Evolutionary conservation across 2,113 vertebrate genomes (phyloP), one percentile per base, ranked within the genome.

Genomic region (Tretioscincus oriximinensis): DNA sequence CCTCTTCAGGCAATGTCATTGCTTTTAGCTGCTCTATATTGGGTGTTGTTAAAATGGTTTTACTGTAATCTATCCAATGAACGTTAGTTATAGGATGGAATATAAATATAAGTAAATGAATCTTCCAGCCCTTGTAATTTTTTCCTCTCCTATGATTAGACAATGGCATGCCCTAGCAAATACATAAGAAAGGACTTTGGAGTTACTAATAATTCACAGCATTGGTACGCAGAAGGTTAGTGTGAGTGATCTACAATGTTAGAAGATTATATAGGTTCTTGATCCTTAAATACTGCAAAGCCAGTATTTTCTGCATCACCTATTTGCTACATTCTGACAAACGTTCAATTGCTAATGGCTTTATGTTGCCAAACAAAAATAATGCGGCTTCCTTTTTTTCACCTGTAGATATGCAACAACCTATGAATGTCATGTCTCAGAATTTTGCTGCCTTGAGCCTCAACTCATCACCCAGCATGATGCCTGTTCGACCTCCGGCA

Each of bases 361-460:
- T 45, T 60, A 18, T 6, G 22, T 5, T 74, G 28, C 61, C 28
- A 29, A n/a, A 26, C 67, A 70, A 79, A 21, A 69, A 21, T n/a
- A 58, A 16, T 70, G 24, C 60, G 58, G 58, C 7, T 64, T 7
- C 20, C 29, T 41, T 60, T 5, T 18, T 9, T 49, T 18, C 20
- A 60, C 69, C 29, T 35, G 12, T 1, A 93, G 80, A 70, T 94
- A 92, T 95, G 92, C 97, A 96, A 84, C 88, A 92, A 51, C 95
- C 96, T 1, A 76, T 96, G 91, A 97, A 93, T 93, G 93, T 98
- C 90, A 95, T 99, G 78, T 92, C 96, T 61, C 98, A 98, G 89
- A 97, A 96, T 91, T 97, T 99, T 85, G 95, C 97, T 61, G 91
- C 92, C 0, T 96, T 99, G 95, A 98, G 90, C 92, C 95, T 99